Evolutionary conservation across 2,797 vertebrate species (phyloP), one percentile per base, ranked within the genome.

Genomic region (Diglossa cyanea): DNA sequence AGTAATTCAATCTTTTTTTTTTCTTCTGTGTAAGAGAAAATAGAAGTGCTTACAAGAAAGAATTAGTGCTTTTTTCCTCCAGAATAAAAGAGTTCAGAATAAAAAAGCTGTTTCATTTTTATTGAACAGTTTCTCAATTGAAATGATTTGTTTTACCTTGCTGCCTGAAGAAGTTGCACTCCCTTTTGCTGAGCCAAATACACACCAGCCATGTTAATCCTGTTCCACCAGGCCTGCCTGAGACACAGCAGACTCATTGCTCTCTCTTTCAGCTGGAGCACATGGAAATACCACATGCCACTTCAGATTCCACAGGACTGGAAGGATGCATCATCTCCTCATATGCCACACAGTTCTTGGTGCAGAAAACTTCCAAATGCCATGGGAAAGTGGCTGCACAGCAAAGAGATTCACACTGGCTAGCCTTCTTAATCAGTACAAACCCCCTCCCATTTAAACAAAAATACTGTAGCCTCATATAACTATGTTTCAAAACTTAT

Each of bases 11-110:
- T 88, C 28, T 66, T 58, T 79, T 61, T 61, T 83, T 67, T 88
- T 88, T n/a, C 55, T 84, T 79, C 80, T 50, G 24, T 73, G n/a
- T 31, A 57, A 70, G 26, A 89, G 77, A 92, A 95, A 93, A 95
- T 51, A 90, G 51, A 95, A 91, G 33, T 76, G 60, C 67, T 94
- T 67, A 79, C 40, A 91, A 91, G 62, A 94, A 92, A 84, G 13
- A 17, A 78, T 78, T 94, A 74, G 42, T 3, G 0, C 21, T 37
- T 80, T 35, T 3, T 50, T 8, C 5, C 8, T 7, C 3, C 33
- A 63, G 53, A 90, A 93, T 47, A 70, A 88, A 71, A 86, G 28
- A 23, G 23, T 82, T 93, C 19, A n/a, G 28, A 33, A 48, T 66
- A 86, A 86, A 82, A 86, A 88, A 68, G 13, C 13, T 35, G 40